Conservation (phyloP, 2,113 vertebrate species). For the Anguilla japonica region DNA sequence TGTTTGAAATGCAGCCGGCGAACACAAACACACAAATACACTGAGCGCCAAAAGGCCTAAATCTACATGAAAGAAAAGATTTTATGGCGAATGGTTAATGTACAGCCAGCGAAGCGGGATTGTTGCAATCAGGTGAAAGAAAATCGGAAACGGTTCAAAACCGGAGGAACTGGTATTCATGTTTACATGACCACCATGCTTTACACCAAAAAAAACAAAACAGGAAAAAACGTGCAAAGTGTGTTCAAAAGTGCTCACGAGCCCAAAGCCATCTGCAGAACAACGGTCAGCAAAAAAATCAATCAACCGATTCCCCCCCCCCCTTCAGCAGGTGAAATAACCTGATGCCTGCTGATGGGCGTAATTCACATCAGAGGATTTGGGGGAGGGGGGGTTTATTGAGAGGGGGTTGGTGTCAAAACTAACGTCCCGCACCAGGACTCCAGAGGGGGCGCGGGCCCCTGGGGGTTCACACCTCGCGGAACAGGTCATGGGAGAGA, state of each 20-base stretch:
- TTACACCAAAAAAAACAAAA: neutral
- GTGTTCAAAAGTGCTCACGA: neutral
- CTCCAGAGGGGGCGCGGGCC: slow-evolving; percentile 20
- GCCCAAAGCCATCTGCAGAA: neutral
- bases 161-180: neutral
- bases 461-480: slow-evolving; percentile 41
- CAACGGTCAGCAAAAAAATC: neutral
- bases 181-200: neutral
- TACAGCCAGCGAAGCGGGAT: neutral
- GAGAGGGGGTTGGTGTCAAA: slow-evolving; percentile 38
- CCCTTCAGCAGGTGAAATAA: neutral
- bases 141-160: neutral
- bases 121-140: neutral
- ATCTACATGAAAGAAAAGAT: neutral
- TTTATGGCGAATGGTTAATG: neutral
- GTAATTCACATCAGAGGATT: slow-evolving; percentile 11
- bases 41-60: neutral
- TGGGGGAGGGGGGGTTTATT: neutral
- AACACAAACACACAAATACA: neutral
- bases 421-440: slow-evolving; percentile 32
- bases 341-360: neutral
- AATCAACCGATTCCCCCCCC: neutral
- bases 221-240: neutral
- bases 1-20: neutral
- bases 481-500: slow-evolving; percentile 43